A percentile compares a stretch with the other conserved stretches of the same genome.
Evolutionary conservation across 2,797 vertebrate genomes (phyloP).

Genomic region (Lateolabrax maculatus): DNA sequence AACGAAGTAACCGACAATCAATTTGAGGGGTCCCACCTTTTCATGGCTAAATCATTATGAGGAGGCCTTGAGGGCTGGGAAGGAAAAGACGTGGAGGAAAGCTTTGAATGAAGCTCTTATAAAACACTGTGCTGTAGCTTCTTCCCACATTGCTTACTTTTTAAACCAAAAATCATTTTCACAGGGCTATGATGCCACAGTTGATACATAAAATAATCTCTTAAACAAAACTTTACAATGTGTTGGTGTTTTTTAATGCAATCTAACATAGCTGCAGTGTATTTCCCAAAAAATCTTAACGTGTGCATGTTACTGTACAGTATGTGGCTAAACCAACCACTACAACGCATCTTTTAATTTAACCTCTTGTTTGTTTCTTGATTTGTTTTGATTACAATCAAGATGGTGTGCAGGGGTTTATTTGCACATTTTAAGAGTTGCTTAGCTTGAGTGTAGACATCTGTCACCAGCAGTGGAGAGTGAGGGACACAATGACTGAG

Average conservation of each 20-base stretch:
- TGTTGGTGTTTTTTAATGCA: background rate
- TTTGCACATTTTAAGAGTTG: background rate
- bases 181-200: background rate
- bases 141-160: slow-evolving; percentile 19
- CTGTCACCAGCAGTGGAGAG: background rate
- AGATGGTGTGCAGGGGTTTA: background rate
- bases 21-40: slow-evolving; percentile 64
- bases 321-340: background rate
- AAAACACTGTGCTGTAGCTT: slow-evolving; percentile 2
- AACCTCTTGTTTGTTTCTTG: background rate
- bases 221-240: background rate
- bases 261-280: background rate
- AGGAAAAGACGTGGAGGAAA: slow-evolving; percentile 15
- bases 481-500: background rate
- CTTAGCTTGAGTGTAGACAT: background rate
- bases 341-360: background rate
- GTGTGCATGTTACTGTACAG: background rate
- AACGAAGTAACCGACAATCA: slow-evolving; percentile 72
- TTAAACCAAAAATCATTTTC: slow-evolving; percentile 10
- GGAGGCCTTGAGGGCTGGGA: slow-evolving; percentile 29
- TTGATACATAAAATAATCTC: background rate
- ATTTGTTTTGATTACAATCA: slow-evolving; percentile 6
- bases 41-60: slow-evolving; percentile 60
- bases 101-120: slow-evolving; percentile 26
- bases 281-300: background rate